Evolutionary conservation across 2,113 vertebrate species (phyloP).

Genomic region (Oxygymnocypris stewartii): DNA sequence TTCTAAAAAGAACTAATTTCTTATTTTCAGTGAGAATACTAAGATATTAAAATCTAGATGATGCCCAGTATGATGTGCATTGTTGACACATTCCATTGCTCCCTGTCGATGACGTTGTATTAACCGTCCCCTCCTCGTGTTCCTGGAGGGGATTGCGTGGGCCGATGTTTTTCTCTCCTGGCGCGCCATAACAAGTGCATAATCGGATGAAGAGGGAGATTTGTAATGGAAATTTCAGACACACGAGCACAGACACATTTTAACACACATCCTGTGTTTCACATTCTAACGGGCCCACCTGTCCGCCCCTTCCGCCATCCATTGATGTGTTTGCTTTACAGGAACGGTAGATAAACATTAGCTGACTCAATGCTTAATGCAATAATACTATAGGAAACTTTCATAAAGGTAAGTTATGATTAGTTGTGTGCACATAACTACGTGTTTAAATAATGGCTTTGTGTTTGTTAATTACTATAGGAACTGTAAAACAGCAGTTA

Average conservation of each 20-base stretch:
- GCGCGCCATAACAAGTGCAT: background rate
- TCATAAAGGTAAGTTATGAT: background rate
- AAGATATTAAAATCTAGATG: background rate
- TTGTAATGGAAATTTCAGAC: constrained; percentile 41
- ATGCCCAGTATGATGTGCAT: background rate
- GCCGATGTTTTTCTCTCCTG: constrained; percentile 48
- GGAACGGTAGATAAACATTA: constrained; percentile 28
- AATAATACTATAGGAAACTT: constrained; percentile 4
- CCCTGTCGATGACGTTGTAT: constrained; percentile 8
- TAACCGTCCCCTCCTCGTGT: constrained; percentile 51
- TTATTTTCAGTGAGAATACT: background rate
- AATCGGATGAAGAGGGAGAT: constrained; percentile 16
- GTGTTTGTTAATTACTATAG: background rate
- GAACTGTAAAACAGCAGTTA: constrained; percentile 6
- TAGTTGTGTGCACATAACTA: background rate
- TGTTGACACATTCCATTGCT: constrained; percentile 36
- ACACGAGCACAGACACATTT: constrained; percentile 29
- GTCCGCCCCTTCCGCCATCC: constrained; percentile 20
- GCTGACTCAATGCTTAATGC: constrained; percentile 14
- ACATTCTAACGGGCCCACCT: constrained; percentile 45
- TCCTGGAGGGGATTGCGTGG: constrained; percentile 41
- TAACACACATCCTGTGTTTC: constrained; percentile 55
- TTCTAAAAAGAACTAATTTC: background rate
- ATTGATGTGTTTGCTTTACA: constrained; percentile 33
- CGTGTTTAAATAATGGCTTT: background rate